phyloP scores from a whole-genome alignment of 2,888 invertebrate genomes.

The Orthosia cruda region DNA sequence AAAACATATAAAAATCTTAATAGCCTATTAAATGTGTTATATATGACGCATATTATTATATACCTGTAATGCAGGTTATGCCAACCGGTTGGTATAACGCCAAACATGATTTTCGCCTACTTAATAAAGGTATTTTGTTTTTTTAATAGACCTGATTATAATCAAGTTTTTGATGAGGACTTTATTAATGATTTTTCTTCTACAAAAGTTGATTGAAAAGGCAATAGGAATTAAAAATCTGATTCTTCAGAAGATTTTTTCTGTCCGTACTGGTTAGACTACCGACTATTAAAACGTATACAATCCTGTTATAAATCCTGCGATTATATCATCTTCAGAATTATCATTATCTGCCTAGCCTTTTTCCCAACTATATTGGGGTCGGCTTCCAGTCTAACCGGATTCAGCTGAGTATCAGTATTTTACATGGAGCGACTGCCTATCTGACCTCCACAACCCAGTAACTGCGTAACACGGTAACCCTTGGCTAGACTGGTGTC shows the following conservation, averaged over 20 bases:
- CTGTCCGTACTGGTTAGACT: not conserved
- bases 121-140: not conserved
- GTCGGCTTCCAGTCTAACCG: no score
- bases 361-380: no score
- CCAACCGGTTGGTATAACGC: slow-evolving; percentile 25
- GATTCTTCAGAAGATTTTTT: not conserved
- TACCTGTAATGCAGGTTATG: slow-evolving; percentile 33
- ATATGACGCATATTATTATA: slow-evolving; percentile 12
- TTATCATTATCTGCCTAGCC: no score
- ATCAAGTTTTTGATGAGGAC: not conserved
- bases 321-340: not conserved
- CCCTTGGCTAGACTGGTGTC: no score
- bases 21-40: not conserved
- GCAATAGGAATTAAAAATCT: not conserved
- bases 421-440: no score
- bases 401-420: no score
- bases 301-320: not conserved
- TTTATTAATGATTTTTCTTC: not conserved
- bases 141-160: not conserved
- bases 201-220: not conserved
- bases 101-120: slow-evolving; percentile 6
- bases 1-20: not conserved
- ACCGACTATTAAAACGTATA: not conserved
- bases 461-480: no score
- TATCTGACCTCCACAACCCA: no score